Conservation (phyloP, 2,797 vertebrate species). For the Eulemur coronatus region DNA sequence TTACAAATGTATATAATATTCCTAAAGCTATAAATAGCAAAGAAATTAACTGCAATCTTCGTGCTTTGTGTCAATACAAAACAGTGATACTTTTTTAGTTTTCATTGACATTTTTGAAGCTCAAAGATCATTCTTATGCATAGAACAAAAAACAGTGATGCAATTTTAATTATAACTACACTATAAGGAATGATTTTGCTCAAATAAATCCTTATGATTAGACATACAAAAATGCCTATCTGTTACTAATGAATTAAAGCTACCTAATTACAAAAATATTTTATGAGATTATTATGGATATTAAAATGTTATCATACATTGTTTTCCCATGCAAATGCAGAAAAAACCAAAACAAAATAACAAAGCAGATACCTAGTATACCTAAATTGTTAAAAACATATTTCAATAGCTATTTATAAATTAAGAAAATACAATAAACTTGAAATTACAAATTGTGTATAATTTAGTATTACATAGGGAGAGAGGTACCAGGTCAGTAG, state of each 20-base stretch:
- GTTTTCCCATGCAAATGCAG: background rate
- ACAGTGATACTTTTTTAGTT: background rate
- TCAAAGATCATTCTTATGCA: background rate
- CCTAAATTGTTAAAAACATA: background rate
- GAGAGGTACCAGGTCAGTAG: background rate
- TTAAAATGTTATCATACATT: background rate
- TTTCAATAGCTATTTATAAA: background rate
- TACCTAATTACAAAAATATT: background rate
- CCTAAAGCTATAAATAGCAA: background rate
- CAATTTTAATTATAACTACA: background rate
- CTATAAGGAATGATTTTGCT: background rate
- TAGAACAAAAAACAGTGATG: background rate
- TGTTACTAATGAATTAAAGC: background rate
- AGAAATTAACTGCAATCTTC: background rate
- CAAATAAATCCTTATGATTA: background rate
- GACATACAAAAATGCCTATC: background rate
- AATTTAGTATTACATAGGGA: background rate
- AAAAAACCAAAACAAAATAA: background rate
- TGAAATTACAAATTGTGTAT: background rate
- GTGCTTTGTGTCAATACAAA: background rate
- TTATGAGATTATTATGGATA: background rate
- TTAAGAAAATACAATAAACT: background rate
- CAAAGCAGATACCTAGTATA: background rate
- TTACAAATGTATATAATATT: background rate
- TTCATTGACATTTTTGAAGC: background rate